Evolutionary conservation across 2,113 vertebrate genomes (phyloP).

Genomic region (Grammomys surdaster): DNA sequence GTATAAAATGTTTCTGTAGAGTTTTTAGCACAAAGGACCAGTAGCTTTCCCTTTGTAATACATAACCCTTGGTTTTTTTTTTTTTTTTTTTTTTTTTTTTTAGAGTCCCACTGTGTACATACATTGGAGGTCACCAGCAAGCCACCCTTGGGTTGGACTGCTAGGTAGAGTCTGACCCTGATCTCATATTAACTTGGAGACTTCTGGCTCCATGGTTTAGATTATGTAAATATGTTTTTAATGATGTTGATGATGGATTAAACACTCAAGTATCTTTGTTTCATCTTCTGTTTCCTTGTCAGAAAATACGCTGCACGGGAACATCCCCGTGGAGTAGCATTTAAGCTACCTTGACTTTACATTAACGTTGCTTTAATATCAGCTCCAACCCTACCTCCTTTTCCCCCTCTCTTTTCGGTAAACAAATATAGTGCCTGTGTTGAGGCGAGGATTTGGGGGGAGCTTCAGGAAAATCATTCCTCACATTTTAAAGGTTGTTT

Average conservation of each 20-base stretch:
- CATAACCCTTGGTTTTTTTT: background rate
- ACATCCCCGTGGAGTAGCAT: conserved; percentile 60
- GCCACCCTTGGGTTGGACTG: background rate
- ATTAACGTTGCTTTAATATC: conserved; percentile 77
- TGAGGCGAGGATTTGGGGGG: conserved; percentile 64
- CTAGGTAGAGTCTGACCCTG: background rate
- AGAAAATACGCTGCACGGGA: conserved; percentile 59
- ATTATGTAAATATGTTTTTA: conserved; percentile 77
- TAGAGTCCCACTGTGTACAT: rapidly evolving
- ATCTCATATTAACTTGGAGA: background rate
- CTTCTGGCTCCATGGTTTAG: conserved; percentile 56
- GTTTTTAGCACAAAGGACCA: background rate
- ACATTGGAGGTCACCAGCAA: background rate
- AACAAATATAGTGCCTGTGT: conserved; percentile 76
- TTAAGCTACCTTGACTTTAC: conserved; percentile 73
- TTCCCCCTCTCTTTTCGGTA: conserved; percentile 33
- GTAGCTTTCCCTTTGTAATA: background rate
- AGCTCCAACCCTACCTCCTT: conserved; percentile 67
- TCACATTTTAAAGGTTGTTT: conserved; percentile 76
- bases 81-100: background rate
- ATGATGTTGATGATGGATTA: conserved; percentile 79
- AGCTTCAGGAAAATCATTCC: conserved; percentile 71
- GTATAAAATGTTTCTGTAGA: background rate
- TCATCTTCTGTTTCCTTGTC: conserved; percentile 62
- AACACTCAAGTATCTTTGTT: conserved; percentile 75